Evolutionary conservation across 2,888 invertebrate genomes (phyloP), one percentile per base, ranked within the genome.

Genomic region (Bimastos eiseni): DNA sequence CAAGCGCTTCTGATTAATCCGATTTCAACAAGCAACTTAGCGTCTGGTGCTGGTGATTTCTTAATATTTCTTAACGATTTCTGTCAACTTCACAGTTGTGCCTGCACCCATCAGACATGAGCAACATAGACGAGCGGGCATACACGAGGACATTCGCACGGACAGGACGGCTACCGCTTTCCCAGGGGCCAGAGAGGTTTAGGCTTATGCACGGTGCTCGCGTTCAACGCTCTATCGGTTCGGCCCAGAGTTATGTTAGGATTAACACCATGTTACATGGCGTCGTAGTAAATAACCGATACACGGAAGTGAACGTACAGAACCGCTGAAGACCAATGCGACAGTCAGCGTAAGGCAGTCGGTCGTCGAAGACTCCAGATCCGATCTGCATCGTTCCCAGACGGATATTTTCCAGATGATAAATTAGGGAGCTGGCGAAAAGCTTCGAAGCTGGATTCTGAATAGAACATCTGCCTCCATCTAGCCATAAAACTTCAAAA

Each of bases 391-490:
- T 49, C 70, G 70, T n/a, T 70, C n/a, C 70, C 70, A 70, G 70
- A n/a, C 70, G 70, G n/a, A n/a, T n/a, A 70, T 70, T 70, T 70
- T 49, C 30, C 70, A 30, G 70, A 70, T n/a, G 30, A 70, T 70
- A 70, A 70, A 70, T 70, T 11, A n/a, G 70, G 70, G 11, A 70
- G n/a, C 30, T 70, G 70, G 70, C 30, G 70, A 70, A 70, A n/a
- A 70, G 70, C 70, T 70, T 8, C n/a, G 70, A 1, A n/a, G 17
- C n/a, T 70, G 70, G n/a, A 70, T 15, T 70, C 70, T 70, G 70
- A n/a, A 70, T 70, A n/a, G 70, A 70, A 70, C 70, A 70, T 70
- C 70, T 70, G 70, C 70, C n/a, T 30, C 70, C 70, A 70, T 70
- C 49, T 70, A 70, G 70, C 30, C n/a, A 70, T 70, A n/a, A 70